Base-by-base conservation (phyloP, 2,888 invertebrate species). In the Drosophila pegasa region DNA sequence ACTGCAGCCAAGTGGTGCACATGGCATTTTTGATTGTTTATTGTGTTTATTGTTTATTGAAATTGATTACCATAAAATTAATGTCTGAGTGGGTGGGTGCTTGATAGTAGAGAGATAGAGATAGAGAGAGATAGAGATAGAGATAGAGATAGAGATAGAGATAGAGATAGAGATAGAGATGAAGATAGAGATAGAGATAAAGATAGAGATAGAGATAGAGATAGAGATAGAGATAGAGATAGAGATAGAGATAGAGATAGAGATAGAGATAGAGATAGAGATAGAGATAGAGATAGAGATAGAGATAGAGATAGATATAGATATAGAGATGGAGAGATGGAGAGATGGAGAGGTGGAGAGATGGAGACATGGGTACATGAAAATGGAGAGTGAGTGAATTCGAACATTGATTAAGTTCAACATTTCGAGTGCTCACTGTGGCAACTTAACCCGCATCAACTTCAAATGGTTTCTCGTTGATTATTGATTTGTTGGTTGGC, bases 41-140 rank as follows among this genome's bases (percentile, higher is more conserved):
- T 67, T 67, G 67, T 41, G 57, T 58, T 78, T 78, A 80, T 74
- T 76, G 77, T 76, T 86, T 86, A 80, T 82, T 78, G 79, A 69
- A 78, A 85, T 75, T 78, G 86, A 87, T 82, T 85, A 87, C 75
- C 82, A 82, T 82, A 82, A 82, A 85, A 75, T 85, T 71, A 82
- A 85, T 82, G 43, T 35, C 33, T 25, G 31, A 20, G 25, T 16
- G 50, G 2, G 41, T 25, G 31, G 18, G 25, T 16, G 50, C 2
- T 9, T 16, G 2, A 10, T 5, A 10, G 25, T 27, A 12, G 16
- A 22, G 27, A 3, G n/a, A 48, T 9, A 20, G 2, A 33, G 27
- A 10, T 7, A 9, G n/a, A 31, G 25, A 18, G 20, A 0, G 45
- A 7, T 12, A n/a, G n/a, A 25, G n/a, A 20, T 8, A 10, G 1